These are phyloP conservation scores for Gopherus evgoodei DNA, from an alignment of 2,113 vertebrate species.

Conservation along the genomic window DNA sequence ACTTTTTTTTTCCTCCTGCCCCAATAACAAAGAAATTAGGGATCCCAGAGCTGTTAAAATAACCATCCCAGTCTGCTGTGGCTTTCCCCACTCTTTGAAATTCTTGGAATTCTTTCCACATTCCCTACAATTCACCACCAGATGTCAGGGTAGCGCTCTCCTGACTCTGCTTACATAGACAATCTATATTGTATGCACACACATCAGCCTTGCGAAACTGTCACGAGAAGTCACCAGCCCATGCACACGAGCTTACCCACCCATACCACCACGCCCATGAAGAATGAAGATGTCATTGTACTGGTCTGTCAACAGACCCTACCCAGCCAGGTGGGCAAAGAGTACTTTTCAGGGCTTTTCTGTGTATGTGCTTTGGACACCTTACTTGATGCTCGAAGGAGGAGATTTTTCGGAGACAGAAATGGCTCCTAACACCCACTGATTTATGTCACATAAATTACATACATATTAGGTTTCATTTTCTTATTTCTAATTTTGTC, in stretches of 20 bases:
- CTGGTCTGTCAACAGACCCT: neutral
- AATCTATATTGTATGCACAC: neutral
- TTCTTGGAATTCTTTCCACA: too few relatives aligned
- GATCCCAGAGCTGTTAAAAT: too few relatives aligned
- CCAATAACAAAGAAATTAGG: too few relatives aligned
- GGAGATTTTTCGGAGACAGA: neutral
- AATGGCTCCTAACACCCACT: neutral
- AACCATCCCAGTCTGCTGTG: too few relatives aligned
- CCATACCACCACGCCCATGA: neutral
- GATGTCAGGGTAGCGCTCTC: too few relatives aligned
- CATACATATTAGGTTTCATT: neutral
- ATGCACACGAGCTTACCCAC: neutral
- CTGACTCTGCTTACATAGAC: too few relatives aligned
- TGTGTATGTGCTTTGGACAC: neutral
- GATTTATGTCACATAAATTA: neutral
- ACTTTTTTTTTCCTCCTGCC: too few relatives aligned
- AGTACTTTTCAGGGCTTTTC: neutral
- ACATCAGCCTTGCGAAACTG: neutral
- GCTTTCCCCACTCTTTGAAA: too few relatives aligned
- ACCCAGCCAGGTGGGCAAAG: neutral
- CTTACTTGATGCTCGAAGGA: neutral
- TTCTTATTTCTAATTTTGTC: neutral
- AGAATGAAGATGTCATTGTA: neutral
- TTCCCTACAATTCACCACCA: too few relatives aligned
- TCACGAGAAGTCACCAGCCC: neutral